phyloP scores from a whole-genome alignment of 2,113 vertebrate species.

The Rhombomys opimus region DNA sequence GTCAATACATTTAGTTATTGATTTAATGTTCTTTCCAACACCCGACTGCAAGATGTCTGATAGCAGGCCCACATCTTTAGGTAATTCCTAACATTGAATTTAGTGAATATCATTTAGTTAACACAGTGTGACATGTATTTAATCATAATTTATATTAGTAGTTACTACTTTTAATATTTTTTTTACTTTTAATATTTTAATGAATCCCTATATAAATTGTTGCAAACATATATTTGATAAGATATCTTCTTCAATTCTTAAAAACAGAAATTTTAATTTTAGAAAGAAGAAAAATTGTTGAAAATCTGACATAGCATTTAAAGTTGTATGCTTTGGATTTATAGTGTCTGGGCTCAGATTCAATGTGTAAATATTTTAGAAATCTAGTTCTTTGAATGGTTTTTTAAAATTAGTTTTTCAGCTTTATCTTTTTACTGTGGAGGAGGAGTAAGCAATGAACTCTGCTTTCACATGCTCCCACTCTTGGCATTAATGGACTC shows the following conservation, averaged over 20 bases:
- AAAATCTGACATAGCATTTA: not conserved
- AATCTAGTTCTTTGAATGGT: not conserved
- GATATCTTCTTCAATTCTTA: not conserved
- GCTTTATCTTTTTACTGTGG: not conserved
- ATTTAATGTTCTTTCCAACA: not conserved
- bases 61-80: not conserved
- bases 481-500: not conserved
- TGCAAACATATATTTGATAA: conserved; percentile 6
- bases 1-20: not conserved
- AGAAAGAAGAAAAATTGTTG: not conserved
- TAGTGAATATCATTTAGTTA: not conserved
- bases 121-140: not conserved
- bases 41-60: not conserved
- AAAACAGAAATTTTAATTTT: conserved; percentile 29
- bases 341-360: not conserved
- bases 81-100: not conserved
- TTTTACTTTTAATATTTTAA: conserved; percentile 14
- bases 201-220: not conserved
- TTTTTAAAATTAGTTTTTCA: not conserved
- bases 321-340: not conserved
- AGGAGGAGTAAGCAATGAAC: not conserved
- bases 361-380: not conserved
- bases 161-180: conserved; percentile 17
- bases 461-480: not conserved
- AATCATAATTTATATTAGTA: not conserved